Base-by-base conservation (phyloP, 1,140 invertebrate genomes). In the Teleopsis dalmanni region DNA sequence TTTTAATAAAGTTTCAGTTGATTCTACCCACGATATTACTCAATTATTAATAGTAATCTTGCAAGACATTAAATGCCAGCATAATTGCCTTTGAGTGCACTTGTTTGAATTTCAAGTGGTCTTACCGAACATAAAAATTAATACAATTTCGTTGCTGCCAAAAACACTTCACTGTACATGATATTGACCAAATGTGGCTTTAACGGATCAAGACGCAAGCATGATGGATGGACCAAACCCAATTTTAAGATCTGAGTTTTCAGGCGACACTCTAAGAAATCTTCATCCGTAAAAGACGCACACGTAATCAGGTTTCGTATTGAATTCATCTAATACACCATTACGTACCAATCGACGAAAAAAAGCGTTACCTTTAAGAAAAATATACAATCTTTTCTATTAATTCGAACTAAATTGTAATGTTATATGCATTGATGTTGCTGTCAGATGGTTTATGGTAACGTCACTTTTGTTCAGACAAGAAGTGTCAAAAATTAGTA, bases 271-370 rank as follows among this genome's bases (percentile, higher is more conserved):
- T 99, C 95, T 78, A 99, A 87, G 80, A 99, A 99, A 80, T 99
- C 95, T 76, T 99, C 96, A 64, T 97, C 89, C 75, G 95, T 91
- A 47, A 99, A 77, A 79, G 95, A 95, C 62, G 99, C n/a, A 79
- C 53, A 99, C 96, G 62, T 98, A 99, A 98, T 99, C 97, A 59
- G 99, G 91, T 75, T 99, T 99, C 97, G 99, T 99, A 60, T 91
- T 84, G 43, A 81, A 81, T 72, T 99, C 96, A 65, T 96, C 92
- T 60, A 99, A 77, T 23, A 99, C 96, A 62, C 97, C 97, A 70
- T 98, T 96, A 54, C 95, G 83, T n/a, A n/a, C n/a, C n/a, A n/a
- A n/a, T n/a, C n/a, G n/a, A n/a, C n/a, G n/a, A n/a, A n/a, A n/a
- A n/a, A n/a, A n/a, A n/a, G n/a, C n/a, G n/a, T n/a, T n/a, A n/a